Base-by-base conservation (phyloP, 2,888 invertebrate genomes). In the Pollenia amentaria region DNA sequence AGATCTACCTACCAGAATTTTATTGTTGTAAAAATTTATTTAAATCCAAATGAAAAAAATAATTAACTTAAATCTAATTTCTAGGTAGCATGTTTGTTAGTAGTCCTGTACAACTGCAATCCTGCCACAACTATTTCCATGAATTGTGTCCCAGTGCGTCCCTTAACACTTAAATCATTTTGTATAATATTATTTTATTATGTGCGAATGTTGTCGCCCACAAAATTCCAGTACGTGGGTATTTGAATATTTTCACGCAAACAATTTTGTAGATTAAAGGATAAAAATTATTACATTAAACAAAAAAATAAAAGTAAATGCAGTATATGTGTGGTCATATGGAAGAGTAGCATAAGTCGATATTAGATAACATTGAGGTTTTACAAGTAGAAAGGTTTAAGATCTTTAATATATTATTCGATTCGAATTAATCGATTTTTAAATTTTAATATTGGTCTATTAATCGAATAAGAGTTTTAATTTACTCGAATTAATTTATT, bases 241-340 rank as follows among this genome's bases (percentile, higher is more conserved):
- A 53, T 73, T 60, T 73, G 21, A 60, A 60, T 73, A 60, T 44
- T 60, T 57, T 57, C 44, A 73, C 57, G 55, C 46, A 53, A 46
- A 44, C 3, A 16, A 29, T 40, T 40, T 62, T 62, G 38, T 40
- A 40, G 10, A 16, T 53, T n/a, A 21, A 18, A 12, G 21, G 57
- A 44, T 55, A 57, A 44, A 44, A 29, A 29, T 29, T 3, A 64
- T 64, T 18, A 42, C 2, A 62, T 7, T 6, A 9, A 60, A 60
- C 29, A n/a, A 29, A 12, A 60, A 60, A 16, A 51, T 7, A 51
- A 51, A 51, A 51, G 9, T 7, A 60, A 60, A 29, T 60, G 60
- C 40, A 60, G 16, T 60, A 60, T 51, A 16, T n/a, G 3, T 16
- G 3, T 51, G 29, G 29, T 29, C 4, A 29, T 29, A 29, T 29